phyloP scores from a whole-genome alignment of 2,888 invertebrate species.

The Norana najaformis region DNA sequence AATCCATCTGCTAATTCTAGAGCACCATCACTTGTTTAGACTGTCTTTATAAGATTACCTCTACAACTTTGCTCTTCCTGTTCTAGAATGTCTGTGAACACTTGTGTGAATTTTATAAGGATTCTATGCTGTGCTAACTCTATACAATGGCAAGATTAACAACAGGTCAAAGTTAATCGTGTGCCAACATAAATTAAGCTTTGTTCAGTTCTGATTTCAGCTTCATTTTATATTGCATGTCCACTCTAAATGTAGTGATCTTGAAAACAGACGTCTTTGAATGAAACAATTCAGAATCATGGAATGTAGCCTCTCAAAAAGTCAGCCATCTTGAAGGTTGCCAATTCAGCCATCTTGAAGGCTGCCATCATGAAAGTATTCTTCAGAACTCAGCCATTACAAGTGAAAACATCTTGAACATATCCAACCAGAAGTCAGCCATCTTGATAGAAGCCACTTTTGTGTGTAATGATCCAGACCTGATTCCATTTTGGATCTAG shows the following conservation, averaged over 20 bases:
- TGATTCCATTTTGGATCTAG: neutral
- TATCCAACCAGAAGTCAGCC: neutral
- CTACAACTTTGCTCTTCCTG: neutral
- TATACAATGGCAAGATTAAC: neutral
- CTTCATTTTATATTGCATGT: neutral
- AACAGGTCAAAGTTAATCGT: neutral
- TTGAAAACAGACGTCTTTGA: neutral
- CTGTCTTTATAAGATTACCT: neutral
- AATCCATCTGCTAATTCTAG: neutral
- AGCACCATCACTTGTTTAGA: neutral
- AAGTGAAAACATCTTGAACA: neutral
- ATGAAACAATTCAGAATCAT: neutral
- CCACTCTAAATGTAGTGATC: neutral
- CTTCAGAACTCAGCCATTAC: slow-evolving; percentile 1
- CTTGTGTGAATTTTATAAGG: neutral
- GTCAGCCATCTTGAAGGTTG: slow-evolving; percentile 1
- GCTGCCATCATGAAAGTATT: neutral
- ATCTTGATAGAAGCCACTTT: neutral
- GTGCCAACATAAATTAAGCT: neutral
- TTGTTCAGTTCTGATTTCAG: neutral
- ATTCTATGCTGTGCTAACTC: neutral
- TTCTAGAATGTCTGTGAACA: neutral
- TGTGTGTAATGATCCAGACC: neutral
- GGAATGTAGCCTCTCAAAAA: neutral
- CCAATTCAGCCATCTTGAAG: neutral